phyloP scores from a whole-genome alignment of 2,113 vertebrate species.

The Gyps fulvus region DNA sequence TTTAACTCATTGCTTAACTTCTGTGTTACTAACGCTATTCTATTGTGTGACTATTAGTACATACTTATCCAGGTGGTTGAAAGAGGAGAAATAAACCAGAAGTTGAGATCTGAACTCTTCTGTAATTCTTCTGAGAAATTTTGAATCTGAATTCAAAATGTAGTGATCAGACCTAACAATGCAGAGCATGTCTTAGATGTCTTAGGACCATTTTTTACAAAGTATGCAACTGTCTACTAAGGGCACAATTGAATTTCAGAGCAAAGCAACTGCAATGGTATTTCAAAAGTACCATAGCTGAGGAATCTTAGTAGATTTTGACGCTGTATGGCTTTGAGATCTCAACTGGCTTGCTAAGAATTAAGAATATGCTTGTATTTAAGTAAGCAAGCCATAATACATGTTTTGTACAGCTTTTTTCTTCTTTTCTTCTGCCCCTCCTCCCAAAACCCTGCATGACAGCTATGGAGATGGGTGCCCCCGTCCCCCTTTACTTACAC shows the following conservation, averaged over 20 bases:
- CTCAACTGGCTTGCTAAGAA: background rate
- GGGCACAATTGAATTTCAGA: background rate
- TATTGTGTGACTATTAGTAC: accelerated
- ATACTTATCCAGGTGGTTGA: background rate
- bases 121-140: background rate
- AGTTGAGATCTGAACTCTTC: background rate
- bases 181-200: background rate
- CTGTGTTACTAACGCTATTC: background rate
- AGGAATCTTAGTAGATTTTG: background rate
- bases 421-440: background rate
- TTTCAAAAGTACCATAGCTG: background rate
- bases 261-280: background rate
- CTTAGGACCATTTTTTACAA: background rate
- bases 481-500: no score
- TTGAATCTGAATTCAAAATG: background rate
- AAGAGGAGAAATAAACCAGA: background rate
- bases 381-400: background rate
- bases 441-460: background rate
- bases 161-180: accelerated
- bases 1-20: background rate
- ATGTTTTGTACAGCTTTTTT: background rate
- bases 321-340: background rate
- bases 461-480: background rate
- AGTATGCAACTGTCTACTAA: no score
- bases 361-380: background rate